Evolutionary conservation across 2,797 vertebrate genomes (phyloP).

Genomic region (Acrocephalus scirpaceus): DNA sequence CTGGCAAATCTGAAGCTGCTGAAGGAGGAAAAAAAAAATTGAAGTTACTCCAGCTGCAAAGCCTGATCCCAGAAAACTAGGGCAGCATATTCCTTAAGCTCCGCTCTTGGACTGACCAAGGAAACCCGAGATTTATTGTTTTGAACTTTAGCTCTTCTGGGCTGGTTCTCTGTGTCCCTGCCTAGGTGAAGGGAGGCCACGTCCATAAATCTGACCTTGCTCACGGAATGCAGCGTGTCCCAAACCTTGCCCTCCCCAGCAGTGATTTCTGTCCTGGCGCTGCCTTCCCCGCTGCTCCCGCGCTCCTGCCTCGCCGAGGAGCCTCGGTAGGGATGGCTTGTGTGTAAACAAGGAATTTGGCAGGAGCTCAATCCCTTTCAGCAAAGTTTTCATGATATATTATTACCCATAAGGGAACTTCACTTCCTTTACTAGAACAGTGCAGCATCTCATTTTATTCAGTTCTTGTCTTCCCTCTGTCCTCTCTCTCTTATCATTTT

Average conservation of each 20-base stretch:
- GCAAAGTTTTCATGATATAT: slow-evolving; percentile 18
- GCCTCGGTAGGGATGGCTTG: background rate
- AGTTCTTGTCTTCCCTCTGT: slow-evolving; percentile 24
- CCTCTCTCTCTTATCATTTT: slow-evolving; percentile 43
- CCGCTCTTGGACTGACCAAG: background rate
- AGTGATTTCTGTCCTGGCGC: background rate
- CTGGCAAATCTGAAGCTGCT: background rate
- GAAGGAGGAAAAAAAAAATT: background rate
- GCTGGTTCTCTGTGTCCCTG: slow-evolving; percentile 34
- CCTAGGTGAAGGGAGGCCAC: slow-evolving; percentile 28
- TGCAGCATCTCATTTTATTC: slow-evolving; percentile 51
- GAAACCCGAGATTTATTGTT: slow-evolving; percentile 62
- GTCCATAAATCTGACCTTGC: slow-evolving; percentile 31
- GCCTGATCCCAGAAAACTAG: slow-evolving; percentile 14
- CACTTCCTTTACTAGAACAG: slow-evolving; percentile 24
- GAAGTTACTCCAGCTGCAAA: slow-evolving; percentile 37
- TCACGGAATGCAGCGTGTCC: background rate
- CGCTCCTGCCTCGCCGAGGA: background rate
- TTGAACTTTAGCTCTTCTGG: slow-evolving; percentile 43
- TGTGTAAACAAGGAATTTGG: slow-evolving; percentile 58
- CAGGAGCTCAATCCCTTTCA: slow-evolving; percentile 48
- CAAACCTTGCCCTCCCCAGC: background rate
- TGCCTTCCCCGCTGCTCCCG: background rate
- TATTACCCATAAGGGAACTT: slow-evolving; percentile 50
- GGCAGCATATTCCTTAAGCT: slow-evolving; percentile 48